These are phyloP conservation scores for Pyrocephalus nanus DNA, from an alignment of 2,797 vertebrate genomes.

Conservation along the genomic window DNA sequence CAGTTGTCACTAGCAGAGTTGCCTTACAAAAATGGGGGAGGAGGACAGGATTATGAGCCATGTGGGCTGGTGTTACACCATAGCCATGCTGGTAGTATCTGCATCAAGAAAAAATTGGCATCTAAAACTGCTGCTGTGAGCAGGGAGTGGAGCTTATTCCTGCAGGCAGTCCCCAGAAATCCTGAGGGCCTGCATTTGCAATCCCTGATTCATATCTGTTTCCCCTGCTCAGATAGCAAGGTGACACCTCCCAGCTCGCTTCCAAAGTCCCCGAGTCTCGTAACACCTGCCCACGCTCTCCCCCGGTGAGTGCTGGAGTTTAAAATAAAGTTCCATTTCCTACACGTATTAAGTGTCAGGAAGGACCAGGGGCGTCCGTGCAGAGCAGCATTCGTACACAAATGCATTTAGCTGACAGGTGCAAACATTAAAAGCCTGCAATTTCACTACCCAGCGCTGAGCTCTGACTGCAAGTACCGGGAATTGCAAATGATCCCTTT, in stretches of 20 bases:
- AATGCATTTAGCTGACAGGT: constrained; percentile 40
- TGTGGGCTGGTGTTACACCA: constrained; percentile 54
- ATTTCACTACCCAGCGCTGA: background rate
- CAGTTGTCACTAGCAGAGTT: constrained; percentile 8
- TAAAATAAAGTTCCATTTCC: constrained; percentile 62
- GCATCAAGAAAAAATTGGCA: constrained; percentile 41
- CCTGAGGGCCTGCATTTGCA: background rate
- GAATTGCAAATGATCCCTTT: constrained; percentile 10
- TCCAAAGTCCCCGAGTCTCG: constrained; percentile 5
- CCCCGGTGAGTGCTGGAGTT: background rate
- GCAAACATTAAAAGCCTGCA: constrained; percentile 10
- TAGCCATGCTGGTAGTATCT: constrained; percentile 62
- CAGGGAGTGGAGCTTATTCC: constrained; percentile 41
- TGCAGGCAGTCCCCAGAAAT: constrained; percentile 11
- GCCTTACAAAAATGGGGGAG: background rate
- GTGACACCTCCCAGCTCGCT: constrained; percentile 14
- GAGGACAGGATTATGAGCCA: constrained; percentile 24
- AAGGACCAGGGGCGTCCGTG: constrained; percentile 3
- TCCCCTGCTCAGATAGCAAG: constrained; percentile 27
- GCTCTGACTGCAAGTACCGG: background rate
- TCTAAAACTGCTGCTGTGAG: constrained; percentile 19
- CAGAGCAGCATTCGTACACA: background rate
- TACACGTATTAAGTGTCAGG: constrained; percentile 55
- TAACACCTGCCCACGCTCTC: constrained; percentile 45
- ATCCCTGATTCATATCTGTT: background rate